phyloP scores from a whole-genome alignment of 1,140 invertebrate species.

The Matsumurasca onukii region DNA sequence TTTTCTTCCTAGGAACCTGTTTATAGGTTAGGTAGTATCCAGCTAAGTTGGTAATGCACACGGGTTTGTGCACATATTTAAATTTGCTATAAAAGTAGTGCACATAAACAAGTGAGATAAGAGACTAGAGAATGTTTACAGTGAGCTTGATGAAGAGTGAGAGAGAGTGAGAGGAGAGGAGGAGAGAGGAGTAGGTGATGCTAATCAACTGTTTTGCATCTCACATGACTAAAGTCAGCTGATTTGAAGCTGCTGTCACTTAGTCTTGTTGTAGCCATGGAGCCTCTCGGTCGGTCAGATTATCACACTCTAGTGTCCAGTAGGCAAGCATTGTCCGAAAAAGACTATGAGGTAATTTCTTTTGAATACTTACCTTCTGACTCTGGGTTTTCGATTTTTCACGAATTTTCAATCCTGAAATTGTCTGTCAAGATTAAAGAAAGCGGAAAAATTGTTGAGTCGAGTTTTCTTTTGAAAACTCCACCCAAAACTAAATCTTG shows the following conservation, averaged over 20 bases:
- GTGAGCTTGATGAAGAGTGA: neutral
- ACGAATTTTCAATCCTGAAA: neutral
- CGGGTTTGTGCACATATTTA: too few relatives aligned
- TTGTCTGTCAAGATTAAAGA: conserved; percentile 9
- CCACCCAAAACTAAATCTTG: neutral
- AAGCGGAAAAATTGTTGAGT: neutral
- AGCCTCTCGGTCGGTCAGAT: neutral
- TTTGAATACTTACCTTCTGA: neutral
- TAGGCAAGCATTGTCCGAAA: neutral
- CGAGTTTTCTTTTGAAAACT: conserved; percentile 28
- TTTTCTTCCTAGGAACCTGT: too few relatives aligned
- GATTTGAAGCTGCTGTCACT: too few relatives aligned
- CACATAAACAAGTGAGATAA: neutral
- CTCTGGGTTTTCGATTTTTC: conserved; percentile 2
- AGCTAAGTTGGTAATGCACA: too few relatives aligned
- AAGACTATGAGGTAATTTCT: conserved; percentile 8
- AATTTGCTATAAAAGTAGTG: too few relatives aligned
- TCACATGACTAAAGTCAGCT: conserved; percentile 14
- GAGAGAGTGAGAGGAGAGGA: too few relatives aligned
- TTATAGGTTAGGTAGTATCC: too few relatives aligned
- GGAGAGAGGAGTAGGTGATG: neutral
- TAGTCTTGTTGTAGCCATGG: neutral
- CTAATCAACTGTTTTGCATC: neutral
- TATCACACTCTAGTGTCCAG: conserved; percentile 1
- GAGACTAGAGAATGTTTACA: neutral